Percentiles rank a stretch among this genome's conserved stretches.
These are phyloP conservation scores for Capromys pilorides DNA, from an alignment of 2,797 vertebrate species.

Conservation along the genomic window DNA sequence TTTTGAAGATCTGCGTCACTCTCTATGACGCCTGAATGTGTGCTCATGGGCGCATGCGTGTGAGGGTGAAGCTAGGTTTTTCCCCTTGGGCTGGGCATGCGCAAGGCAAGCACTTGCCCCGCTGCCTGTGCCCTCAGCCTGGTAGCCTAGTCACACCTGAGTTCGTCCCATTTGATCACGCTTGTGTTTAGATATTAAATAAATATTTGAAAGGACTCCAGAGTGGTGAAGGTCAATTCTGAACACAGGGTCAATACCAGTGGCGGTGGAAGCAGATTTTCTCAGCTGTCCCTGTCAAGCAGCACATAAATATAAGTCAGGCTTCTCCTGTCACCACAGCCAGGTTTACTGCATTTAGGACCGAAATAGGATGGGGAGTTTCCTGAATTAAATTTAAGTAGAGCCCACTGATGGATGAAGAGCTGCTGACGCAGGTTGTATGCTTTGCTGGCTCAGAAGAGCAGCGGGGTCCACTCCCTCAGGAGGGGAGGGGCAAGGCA, in stretches of 20 bases:
- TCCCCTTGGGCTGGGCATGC: neutral
- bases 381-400: neutral
- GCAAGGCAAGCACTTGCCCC: fast-evolving
- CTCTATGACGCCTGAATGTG: neutral
- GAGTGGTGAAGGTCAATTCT: neutral
- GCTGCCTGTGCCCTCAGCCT: neutral
- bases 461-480: too few relatives aligned
- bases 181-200: neutral
- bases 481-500: neutral
- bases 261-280: too few relatives aligned
- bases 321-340: neutral
- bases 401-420: too few relatives aligned
- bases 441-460: fast-evolving
- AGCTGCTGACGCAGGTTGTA: neutral
- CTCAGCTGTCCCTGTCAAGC: neutral
- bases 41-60: neutral
- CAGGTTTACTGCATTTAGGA: neutral
- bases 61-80: neutral
- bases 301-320: neutral
- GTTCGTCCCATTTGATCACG: neutral
- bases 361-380: too few relatives aligned
- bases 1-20: neutral
- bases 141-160: neutral
- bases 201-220: neutral
- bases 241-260: fast-evolving